Evolutionary conservation across 2,888 invertebrate genomes (phyloP), one percentile per base, ranked within the genome.

Genomic region (Hemicrepidius hirtus): DNA sequence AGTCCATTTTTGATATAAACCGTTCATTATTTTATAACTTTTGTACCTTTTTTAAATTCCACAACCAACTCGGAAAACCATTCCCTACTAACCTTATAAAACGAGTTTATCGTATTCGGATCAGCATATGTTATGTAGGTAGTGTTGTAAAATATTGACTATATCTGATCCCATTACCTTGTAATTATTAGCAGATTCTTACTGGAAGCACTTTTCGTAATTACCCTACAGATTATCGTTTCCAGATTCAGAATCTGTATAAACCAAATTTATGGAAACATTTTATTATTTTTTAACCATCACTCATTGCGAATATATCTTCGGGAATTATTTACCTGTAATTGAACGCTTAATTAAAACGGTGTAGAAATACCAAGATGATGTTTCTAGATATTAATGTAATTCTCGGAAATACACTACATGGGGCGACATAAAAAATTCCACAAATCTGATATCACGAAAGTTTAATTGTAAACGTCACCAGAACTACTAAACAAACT

Each of bases 71-170:
- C 20, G 18, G 49, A 53, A 37, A 55, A 20, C 20, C 12, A 20
- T 49, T 63, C 63, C 69, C 69, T 55, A 69, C 69, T 69, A 55
- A 69, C 69, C 69, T 69, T 60, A 62, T 53, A 50, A 68, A 69
- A 63, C 69, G 44, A 44, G 69, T 63, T 63, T 63, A 69, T 69
- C 62, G 41, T 12, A 63, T 53, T 53, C 53, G 55, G 18, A 69
- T 69, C 69, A 40, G 44, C 28, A 63, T 55, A 55, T 28, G 40
- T 63, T 63, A 69, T 69, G 69, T 69, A 63, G 69, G 69, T 69
- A 53, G 41, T 63, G 41, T 37, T 63, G 32, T 35, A 49, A 69
- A 63, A 63, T 57, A 28, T 35, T 57, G 55, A 6, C 50, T 28
- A 18, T 67, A 67, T 67, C 67, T 28, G 67, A 57, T 57, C n/a